These are phyloP conservation scores for Tanypteryx hageni DNA, from an alignment of 2,888 invertebrate species.

Conservation along the genomic window DNA sequence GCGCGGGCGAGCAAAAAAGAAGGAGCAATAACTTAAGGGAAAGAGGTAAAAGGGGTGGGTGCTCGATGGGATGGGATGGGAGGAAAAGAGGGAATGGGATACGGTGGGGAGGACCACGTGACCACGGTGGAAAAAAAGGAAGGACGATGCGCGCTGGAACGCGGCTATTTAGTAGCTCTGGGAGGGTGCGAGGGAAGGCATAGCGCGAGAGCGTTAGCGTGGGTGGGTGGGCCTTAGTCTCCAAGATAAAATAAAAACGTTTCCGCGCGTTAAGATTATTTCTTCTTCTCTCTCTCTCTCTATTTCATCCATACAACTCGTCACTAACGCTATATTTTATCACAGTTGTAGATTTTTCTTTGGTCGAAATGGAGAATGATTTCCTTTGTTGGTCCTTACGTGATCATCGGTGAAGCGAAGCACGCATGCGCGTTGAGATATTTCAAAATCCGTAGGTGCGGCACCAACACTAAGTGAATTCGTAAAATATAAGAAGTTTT, in stretches of 20 bases:
- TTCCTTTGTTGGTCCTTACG: too few species aligned
- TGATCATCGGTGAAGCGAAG: too few species aligned
- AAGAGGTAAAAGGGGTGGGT: not conserved
- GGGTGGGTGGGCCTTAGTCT: not conserved
- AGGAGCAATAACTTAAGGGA: not conserved
- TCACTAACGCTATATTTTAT: too few species aligned
- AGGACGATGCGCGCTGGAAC: not conserved
- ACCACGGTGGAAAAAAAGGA: not conserved
- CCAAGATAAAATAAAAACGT: conserved; percentile 12
- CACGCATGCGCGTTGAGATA: too few species aligned
- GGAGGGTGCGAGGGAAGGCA: not conserved
- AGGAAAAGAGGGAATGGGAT: too few species aligned
- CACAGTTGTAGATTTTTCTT: too few species aligned
- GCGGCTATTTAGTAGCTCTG: not conserved
- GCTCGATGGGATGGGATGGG: not conserved
- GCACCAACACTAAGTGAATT: too few species aligned
- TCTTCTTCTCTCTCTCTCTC: not conserved
- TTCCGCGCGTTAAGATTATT: not conserved
- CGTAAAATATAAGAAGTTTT: too few species aligned
- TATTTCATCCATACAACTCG: not conserved
- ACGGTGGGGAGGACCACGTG: too few species aligned
- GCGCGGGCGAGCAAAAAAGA: not conserved
- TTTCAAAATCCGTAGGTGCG: too few species aligned
- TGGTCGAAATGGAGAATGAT: too few species aligned
- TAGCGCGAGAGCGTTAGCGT: not conserved